Evolutionary conservation across 2,888 invertebrate genomes (phyloP).

Genomic region (Plutella xylostella): DNA sequence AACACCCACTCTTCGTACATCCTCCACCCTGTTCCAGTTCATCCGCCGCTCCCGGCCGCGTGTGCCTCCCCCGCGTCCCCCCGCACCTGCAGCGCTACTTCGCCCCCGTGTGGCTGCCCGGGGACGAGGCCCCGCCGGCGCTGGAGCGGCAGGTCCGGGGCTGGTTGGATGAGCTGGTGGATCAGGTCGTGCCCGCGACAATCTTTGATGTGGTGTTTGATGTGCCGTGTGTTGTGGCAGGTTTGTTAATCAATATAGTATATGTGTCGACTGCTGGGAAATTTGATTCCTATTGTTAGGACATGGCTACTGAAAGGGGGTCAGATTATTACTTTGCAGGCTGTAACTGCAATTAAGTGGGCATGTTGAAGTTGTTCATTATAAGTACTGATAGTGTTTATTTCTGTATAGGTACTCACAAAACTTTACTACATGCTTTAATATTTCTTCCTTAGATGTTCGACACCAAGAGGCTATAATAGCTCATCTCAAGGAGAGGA

Average conservation of each 20-base stretch:
- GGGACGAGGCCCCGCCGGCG: not conserved
- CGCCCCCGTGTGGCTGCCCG: not conserved
- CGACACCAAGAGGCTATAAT: slow-evolving; percentile 48
- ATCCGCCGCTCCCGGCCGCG: no score
- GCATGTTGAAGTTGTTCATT: no score
- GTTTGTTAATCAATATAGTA: no score
- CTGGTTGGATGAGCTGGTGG: not conserved
- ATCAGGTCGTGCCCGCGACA: not conserved
- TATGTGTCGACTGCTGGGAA: no score
- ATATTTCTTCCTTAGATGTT: slow-evolving; percentile 10
- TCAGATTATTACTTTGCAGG: no score
- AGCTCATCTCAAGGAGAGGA: slow-evolving; percentile 30
- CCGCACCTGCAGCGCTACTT: not conserved
- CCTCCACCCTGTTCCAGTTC: no score
- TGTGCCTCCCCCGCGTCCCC: not conserved
- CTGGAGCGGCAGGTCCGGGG: not conserved
- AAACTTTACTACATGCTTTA: not conserved
- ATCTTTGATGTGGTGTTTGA: not conserved
- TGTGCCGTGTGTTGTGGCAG: slow-evolving; percentile 32
- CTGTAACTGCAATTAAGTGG: no score
- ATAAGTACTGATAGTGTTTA: no score
- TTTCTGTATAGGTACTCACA: no score
- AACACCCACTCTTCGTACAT: no score
- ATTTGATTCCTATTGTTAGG: no score
- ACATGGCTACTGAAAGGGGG: no score